Percentiles rank a stretch among this genome's conserved stretches.
Evolutionary conservation across 1,140 invertebrate genomes (phyloP).

Genomic region (Magallana angulata): DNA sequence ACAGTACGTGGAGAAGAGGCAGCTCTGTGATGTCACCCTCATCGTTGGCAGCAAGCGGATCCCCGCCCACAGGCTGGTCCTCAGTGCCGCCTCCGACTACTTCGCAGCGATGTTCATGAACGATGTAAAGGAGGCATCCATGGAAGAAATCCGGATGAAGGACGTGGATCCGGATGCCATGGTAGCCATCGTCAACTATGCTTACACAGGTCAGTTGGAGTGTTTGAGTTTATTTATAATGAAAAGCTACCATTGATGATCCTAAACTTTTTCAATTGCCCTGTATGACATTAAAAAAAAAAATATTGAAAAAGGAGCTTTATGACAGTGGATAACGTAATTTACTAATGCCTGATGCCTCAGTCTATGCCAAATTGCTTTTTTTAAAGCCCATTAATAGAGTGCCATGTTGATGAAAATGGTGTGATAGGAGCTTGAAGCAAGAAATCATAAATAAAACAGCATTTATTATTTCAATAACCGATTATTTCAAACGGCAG

Average conservation of each 20-base stretch:
- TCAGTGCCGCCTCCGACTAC: slow-evolving; percentile 94
- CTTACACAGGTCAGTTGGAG: slow-evolving; percentile 88
- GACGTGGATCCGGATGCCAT: slow-evolving; percentile 92
- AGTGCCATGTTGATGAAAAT: too few species aligned
- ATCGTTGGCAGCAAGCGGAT: slow-evolving; percentile 82
- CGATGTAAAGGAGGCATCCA: slow-evolving; percentile 89
- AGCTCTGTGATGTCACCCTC: slow-evolving; percentile 76
- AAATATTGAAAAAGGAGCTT: too few species aligned
- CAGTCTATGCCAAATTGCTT: too few species aligned
- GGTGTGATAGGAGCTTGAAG: too few species aligned
- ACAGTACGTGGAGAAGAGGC: slow-evolving; percentile 87
- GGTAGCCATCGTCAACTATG: slow-evolving; percentile 90
- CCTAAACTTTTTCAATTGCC: too few species aligned
- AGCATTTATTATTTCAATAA: neutral
- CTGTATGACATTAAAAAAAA: too few species aligned
- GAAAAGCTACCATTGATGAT: too few species aligned
- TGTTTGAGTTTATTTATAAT: too few species aligned
- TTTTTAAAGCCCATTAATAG: too few species aligned
- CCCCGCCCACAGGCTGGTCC: slow-evolving; percentile 86
- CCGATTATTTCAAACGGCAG: too few species aligned
- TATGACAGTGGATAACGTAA: too few species aligned
- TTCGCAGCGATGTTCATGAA: slow-evolving; percentile 97
- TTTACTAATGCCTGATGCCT: too few species aligned
- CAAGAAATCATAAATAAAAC: neutral
- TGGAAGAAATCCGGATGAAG: slow-evolving; percentile 90